These are phyloP conservation scores for Psix sp. DNA, from an alignment of 1,140 invertebrate species.

Conservation along the genomic window DNA sequence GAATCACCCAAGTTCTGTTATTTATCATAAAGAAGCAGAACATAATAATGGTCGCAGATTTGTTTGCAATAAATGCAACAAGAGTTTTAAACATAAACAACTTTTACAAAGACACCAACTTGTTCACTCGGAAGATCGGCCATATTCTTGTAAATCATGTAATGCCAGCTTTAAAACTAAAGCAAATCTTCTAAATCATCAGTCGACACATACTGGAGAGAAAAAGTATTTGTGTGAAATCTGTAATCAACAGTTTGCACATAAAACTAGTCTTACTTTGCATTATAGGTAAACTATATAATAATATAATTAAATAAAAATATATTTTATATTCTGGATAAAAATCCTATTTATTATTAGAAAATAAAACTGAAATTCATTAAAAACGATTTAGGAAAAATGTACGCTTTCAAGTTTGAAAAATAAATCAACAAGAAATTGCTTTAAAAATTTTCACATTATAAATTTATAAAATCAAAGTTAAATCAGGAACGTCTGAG, in stretches of 20 bases:
- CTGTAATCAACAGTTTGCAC: conserved; percentile 86
- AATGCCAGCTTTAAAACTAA: conserved; percentile 83
- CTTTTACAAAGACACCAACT: conserved; percentile 83
- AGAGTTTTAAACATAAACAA: conserved; percentile 84
- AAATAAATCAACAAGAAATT: no score
- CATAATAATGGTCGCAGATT: conserved; percentile 82
- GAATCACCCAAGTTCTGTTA: conserved; percentile 81
- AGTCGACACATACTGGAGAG: conserved; percentile 82
- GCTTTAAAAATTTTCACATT: no score
- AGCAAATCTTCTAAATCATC: conserved; percentile 83
- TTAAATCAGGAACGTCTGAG: no score
- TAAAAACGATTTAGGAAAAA: no score
- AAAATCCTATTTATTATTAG: no score
- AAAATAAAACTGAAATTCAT: no score
- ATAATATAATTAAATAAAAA: conserved; percentile 7
- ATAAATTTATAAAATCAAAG: no score
- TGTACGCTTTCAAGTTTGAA: no score
- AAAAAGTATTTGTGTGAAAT: conserved; percentile 86
- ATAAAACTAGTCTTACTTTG: conserved; percentile 84
- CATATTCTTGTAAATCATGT: conserved; percentile 81
- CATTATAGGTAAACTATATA: conserved; percentile 78
- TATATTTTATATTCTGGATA: conserved; percentile 2
- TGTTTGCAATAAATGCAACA: conserved; percentile 84
- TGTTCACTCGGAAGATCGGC: conserved; percentile 82
- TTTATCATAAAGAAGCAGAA: conserved; percentile 84